Evolutionary conservation across 2,797 vertebrate genomes (phyloP), one percentile per base, ranked within the genome.

Genomic region (Tympanoctomys barrerae): DNA sequence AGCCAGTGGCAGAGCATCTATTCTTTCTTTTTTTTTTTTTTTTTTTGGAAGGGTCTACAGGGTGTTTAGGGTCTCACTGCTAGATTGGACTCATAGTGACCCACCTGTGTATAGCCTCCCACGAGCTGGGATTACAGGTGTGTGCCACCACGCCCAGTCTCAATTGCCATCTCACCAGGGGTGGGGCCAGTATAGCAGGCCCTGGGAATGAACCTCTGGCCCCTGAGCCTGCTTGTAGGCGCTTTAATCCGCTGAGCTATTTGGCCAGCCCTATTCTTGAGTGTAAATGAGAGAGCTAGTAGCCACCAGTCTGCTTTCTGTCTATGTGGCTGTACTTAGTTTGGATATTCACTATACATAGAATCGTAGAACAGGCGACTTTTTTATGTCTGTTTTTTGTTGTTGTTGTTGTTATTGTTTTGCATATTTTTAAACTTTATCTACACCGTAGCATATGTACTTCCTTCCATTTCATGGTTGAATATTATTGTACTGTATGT

Each of bases 1-100:
- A 80, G 94, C 39, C 97, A 97, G 98, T 98, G 82, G 94, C 39
- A 94, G 62, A 89, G 94, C 42, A 42, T 5, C 42, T 42, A 42
- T 42, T 42, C 42, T 42, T 42, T 42, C 5, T 6, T 42, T 42
- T 42, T 5, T 42, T 49, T 11, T 10, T 49, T 49, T 49, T 49
- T 49, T 49, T 8, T 49, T 8, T 49, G 49, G 9, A 49, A 49
- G 49, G 49, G 49, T 49, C 49, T 10, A 49, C 49, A 49, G 49
- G 11, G 49, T 49, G 49, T 49, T 49, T 49, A 49, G 49, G 49
- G 49, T 49, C 49, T 49, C 49, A 49, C 49, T 49, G 11, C 49
- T 49, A 49, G 49, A 49, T 49, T 11, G 11, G 49, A 49, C 49
- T 49, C 49, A 49, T 49, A 49, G 49, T 49, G 49, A 49, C 11